phyloP scores from a whole-genome alignment of 2,888 invertebrate genomes.

The Lacanobia wlatinum region DNA sequence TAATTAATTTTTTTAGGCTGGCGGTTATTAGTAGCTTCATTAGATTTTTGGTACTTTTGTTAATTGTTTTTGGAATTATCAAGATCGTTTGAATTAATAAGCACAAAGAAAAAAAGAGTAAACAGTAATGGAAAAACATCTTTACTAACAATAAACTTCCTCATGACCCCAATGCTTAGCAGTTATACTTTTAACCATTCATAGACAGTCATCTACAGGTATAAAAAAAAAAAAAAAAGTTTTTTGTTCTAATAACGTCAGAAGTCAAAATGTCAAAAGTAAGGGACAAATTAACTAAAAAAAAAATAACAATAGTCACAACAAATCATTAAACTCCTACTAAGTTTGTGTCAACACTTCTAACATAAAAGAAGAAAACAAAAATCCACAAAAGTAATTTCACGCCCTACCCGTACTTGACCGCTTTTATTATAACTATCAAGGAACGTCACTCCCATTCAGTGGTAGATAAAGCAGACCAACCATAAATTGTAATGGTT shows the following conservation, averaged over 20 bases:
- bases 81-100: neutral
- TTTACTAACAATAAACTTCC: too few relatives aligned
- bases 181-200: too few relatives aligned
- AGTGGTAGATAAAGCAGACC: slow-evolving; percentile 77
- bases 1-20: neutral
- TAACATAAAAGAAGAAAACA: neutral
- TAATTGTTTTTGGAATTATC: neutral
- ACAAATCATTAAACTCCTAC: too few relatives aligned
- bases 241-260: too few relatives aligned
- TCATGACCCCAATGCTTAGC: too few relatives aligned
- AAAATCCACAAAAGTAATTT: neutral
- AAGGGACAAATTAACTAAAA: too few relatives aligned
- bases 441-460: slow-evolving; percentile 70
- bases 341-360: too few relatives aligned
- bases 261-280: too few relatives aligned
- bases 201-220: too few relatives aligned
- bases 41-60: neutral
- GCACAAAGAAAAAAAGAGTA: neutral
- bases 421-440: slow-evolving; percentile 71
- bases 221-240: too few relatives aligned
- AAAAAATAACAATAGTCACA: neutral
- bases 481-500: slow-evolving; percentile 83
- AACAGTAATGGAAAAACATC: too few relatives aligned
- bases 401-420: slow-evolving; percentile 37
- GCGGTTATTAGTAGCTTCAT: neutral